Evolutionary conservation across 1,140 invertebrate genomes (phyloP).

Genomic region (Asbolus verrucosus): DNA sequence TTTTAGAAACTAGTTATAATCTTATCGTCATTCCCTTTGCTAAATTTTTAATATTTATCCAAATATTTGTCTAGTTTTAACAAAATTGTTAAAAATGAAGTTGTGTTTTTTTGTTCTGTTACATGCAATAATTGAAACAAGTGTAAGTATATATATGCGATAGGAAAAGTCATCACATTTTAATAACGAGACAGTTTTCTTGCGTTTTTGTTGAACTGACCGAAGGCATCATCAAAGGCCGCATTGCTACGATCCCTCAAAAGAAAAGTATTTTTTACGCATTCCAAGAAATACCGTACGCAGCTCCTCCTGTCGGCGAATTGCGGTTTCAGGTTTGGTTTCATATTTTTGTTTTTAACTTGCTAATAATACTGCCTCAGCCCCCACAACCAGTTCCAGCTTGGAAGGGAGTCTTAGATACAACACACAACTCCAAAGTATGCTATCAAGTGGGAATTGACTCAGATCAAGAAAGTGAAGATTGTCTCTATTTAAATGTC

Average conservation of each 20-base stretch:
- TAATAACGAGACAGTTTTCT: constrained; percentile 1
- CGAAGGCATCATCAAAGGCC: constrained; percentile 3
- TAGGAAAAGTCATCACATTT: neutral
- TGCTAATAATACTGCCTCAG: neutral
- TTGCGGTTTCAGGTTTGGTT: constrained; percentile 42
- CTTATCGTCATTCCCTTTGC: too few relatives aligned
- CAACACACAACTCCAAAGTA: constrained; percentile 43
- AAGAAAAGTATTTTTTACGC: constrained; percentile 45
- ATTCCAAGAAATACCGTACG: constrained; percentile 48
- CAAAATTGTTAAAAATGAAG: constrained; percentile 2
- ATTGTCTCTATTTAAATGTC: constrained; percentile 50
- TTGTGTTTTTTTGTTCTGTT: neutral
- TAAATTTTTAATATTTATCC: too few relatives aligned
- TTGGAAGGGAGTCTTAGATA: constrained; percentile 43
- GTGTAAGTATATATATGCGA: constrained; percentile 15
- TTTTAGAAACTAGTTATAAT: too few relatives aligned
- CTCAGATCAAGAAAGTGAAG: constrained; percentile 38
- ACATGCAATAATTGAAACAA: neutral
- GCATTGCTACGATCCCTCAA: constrained; percentile 6
- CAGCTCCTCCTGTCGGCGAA: constrained; percentile 38
- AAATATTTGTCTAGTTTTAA: too few relatives aligned
- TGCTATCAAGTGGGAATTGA: constrained; percentile 36
- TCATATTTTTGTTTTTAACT: neutral
- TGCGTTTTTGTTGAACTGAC: constrained; percentile 10
- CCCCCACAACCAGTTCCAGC: constrained; percentile 24